A percentile compares a stretch with the other conserved stretches of the same genome.
Evolutionary conservation across 2,888 invertebrate species (phyloP).

Genomic region (Epirrita christyi): DNA sequence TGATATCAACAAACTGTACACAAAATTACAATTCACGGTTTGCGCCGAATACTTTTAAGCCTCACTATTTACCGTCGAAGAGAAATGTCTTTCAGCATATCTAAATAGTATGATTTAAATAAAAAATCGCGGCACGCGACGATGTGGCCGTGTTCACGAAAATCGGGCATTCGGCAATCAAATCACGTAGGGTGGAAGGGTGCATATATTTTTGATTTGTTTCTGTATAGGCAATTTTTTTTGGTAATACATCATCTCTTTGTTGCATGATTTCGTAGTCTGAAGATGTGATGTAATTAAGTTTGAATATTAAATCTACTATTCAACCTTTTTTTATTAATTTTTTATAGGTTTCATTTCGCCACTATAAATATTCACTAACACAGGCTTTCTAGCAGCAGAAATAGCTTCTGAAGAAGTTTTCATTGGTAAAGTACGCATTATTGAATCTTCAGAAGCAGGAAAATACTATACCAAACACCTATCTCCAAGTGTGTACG

Average conservation of each 20-base stretch:
- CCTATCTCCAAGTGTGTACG: background rate
- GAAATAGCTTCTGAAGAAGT: too few relatives aligned
- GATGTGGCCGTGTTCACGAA: conserved; percentile 72
- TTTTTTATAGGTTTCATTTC: background rate
- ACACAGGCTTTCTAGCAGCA: too few relatives aligned
- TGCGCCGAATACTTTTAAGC: conserved; percentile 56
- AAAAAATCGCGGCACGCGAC: conserved; percentile 82
- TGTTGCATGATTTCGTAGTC: conserved; percentile 45
- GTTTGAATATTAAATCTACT: conserved; percentile 15
- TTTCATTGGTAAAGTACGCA: too few relatives aligned
- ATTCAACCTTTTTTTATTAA: too few relatives aligned
- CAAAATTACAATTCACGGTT: conserved; percentile 47
- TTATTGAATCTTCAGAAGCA: background rate
- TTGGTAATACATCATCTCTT: conserved; percentile 64
- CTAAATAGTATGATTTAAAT: conserved; percentile 82
- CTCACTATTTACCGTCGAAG: conserved; percentile 61
- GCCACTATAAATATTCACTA: conserved; percentile 1
- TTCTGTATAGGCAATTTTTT: conserved; percentile 76
- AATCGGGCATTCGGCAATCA: conserved; percentile 70
- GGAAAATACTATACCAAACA: background rate
- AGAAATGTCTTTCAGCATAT: conserved; percentile 75
- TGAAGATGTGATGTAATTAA: conserved; percentile 38
- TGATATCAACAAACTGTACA: background rate
- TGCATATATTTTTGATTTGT: conserved; percentile 85
- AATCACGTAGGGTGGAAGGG: conserved; percentile 80